These are phyloP conservation scores for Lycaena phlaeas DNA, from an alignment of 2,888 invertebrate genomes.

Conservation along the genomic window DNA sequence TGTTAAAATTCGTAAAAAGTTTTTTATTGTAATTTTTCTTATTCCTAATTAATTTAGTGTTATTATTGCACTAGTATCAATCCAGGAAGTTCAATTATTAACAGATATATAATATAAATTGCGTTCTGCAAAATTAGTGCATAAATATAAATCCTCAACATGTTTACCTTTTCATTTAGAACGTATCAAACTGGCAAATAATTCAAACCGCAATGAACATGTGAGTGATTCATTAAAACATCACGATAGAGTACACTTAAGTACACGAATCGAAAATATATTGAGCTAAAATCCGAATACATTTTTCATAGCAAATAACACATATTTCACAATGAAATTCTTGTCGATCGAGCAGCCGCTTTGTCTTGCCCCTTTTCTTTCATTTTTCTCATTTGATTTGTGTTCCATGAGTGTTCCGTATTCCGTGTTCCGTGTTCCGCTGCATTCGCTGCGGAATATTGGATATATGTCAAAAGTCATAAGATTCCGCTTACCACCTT, in stretches of 20 bases:
- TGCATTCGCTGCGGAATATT: conserved; percentile 49
- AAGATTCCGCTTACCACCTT: conserved; percentile 46
- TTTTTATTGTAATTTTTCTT: no score
- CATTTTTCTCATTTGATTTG: conserved; percentile 53
- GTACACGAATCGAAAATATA: conserved; percentile 33
- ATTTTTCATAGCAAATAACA: conserved; percentile 55
- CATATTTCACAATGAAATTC: conserved; percentile 57
- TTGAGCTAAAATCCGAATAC: conserved; percentile 45
- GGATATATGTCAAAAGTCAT: conserved; percentile 49
- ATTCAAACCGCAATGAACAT: background rate
- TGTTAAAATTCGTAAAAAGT: no score
- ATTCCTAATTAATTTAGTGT: no score
- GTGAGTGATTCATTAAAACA: conserved; percentile 4
- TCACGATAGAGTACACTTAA: conserved; percentile 13
- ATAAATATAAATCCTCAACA: no score
- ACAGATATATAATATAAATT: no score
- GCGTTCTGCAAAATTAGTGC: no score
- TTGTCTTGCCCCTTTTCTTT: conserved; percentile 48
- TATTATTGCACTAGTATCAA: no score
- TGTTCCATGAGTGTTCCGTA: conserved; percentile 53
- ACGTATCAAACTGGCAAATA: no score
- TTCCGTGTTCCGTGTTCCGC: conserved; percentile 50
- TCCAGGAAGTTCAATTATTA: no score
- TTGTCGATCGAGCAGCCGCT: conserved; percentile 51
- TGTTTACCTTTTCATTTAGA: no score